Percentiles rank a stretch among this genome's conserved stretches.
Conservation (phyloP, 1,140 invertebrate species). For the Drosophila melanica region DNA sequence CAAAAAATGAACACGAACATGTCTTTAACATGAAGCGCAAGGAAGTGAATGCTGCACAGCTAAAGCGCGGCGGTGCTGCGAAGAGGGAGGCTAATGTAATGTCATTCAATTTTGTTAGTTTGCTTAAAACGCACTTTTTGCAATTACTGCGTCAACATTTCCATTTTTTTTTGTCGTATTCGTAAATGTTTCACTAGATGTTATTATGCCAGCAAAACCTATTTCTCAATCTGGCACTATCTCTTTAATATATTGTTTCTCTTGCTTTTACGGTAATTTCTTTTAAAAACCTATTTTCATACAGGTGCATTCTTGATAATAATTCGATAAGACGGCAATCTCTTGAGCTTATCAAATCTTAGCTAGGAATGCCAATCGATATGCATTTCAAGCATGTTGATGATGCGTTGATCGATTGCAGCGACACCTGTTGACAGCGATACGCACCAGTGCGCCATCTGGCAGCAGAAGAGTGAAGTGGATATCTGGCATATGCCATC, state of each 20-base stretch:
- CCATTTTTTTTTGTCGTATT: not conserved
- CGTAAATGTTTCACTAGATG: not conserved
- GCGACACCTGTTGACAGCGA: slow-evolving; percentile 44
- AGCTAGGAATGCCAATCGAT: slow-evolving; percentile 13
- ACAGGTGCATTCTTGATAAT: not conserved
- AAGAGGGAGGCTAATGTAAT: too few relatives aligned
- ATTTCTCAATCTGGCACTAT: too few relatives aligned
- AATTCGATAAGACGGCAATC: not conserved
- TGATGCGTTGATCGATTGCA: not conserved
- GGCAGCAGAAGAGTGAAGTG: not conserved
- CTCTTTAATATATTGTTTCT: too few relatives aligned
- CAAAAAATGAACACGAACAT: not conserved
- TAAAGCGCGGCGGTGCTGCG: not conserved
- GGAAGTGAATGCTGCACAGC: slow-evolving; percentile 28
- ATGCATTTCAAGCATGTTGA: too few relatives aligned
- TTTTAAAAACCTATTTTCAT: too few relatives aligned
- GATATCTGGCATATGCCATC: not conserved
- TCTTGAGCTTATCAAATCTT: slow-evolving; percentile 1
- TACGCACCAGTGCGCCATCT: slow-evolving; percentile 26
- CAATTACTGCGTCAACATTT: not conserved
- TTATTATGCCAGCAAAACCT: not conserved
- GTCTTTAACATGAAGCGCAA: slow-evolving; percentile 9
- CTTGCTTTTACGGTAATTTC: too few relatives aligned
- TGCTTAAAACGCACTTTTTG: too few relatives aligned
- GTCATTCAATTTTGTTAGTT: too few relatives aligned